Evolutionary conservation across 2,888 invertebrate genomes (phyloP).

Genomic region (Campoplex capitator): DNA sequence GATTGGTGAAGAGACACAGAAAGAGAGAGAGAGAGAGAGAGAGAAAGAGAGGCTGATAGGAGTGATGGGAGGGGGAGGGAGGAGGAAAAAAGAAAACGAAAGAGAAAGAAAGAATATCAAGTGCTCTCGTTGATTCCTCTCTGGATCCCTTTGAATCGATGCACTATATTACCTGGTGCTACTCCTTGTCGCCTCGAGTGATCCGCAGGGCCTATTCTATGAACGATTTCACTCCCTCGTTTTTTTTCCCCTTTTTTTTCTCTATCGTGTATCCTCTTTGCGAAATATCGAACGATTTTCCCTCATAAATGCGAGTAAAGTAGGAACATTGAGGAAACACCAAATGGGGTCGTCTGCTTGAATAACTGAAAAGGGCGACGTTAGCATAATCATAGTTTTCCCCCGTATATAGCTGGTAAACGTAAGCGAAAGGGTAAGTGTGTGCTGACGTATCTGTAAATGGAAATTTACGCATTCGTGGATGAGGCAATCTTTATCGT

Average conservation of each 20-base stretch:
- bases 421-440: neutral
- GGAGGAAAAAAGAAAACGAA: slow-evolving; percentile 2
- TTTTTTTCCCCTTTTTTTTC: neutral
- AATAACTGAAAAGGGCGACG: slow-evolving; percentile 2
- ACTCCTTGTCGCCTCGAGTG: slow-evolving; percentile 25
- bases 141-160: slow-evolving; percentile 33
- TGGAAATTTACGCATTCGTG: neutral
- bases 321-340: neutral
- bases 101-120: slow-evolving; percentile 8
- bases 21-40: neutral
- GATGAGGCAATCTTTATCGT: neutral
- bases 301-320: slow-evolving; percentile 2
- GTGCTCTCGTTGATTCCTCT: slow-evolving; percentile 44
- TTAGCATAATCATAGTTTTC: slow-evolving; percentile 9
- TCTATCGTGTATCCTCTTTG: neutral
- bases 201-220: slow-evolving; percentile 14
- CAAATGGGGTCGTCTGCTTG: neutral
- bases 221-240: slow-evolving; percentile 27
- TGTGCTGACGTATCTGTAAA: neutral
- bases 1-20: slow-evolving; percentile 24
- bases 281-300: slow-evolving; percentile 17
- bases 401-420: neutral
- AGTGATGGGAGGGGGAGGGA: neutral
- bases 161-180: slow-evolving; percentile 26
- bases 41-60: neutral